These are phyloP conservation scores for Lasioglossum baleicum DNA, from an alignment of 1,140 invertebrate genomes.

Conservation along the genomic window DNA sequence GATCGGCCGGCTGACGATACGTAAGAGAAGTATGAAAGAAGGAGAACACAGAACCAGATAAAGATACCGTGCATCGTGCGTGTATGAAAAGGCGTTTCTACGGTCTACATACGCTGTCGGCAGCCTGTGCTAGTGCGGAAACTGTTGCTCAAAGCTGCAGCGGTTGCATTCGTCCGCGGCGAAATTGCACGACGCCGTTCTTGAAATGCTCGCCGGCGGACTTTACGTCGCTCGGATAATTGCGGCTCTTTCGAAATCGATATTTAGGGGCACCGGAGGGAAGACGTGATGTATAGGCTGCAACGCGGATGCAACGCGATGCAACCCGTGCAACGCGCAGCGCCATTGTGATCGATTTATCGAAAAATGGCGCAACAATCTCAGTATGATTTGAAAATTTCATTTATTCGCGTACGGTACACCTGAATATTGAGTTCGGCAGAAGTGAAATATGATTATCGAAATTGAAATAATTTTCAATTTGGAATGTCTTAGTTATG, in stretches of 20 bases:
- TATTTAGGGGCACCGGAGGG: conserved; percentile 7
- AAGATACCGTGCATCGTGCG: not conserved
- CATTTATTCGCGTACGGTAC: no score
- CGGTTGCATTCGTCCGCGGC: not conserved
- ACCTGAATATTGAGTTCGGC: no score
- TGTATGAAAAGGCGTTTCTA: not conserved
- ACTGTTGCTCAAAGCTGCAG: conserved; percentile 7
- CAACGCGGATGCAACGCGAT: no score
- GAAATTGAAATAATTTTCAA: no score
- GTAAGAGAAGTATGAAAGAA: not conserved
- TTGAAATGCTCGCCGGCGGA: not conserved
- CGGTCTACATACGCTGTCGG: not conserved
- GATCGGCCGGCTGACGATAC: not conserved
- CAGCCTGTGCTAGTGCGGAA: conserved; percentile 1
- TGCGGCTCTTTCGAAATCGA: conserved; percentile 11
- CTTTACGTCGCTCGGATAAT: conserved; percentile 8
- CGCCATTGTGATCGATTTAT: no score
- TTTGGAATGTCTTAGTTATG: no score
- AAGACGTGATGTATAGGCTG: no score
- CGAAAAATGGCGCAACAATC: no score
- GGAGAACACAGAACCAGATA: not conserved
- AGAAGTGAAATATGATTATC: no score
- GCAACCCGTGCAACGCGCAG: no score
- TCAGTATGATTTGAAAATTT: no score
- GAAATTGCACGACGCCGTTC: not conserved